Conservation (phyloP, 2,888 invertebrate genomes). For the Callinectes sapidus region DNA sequence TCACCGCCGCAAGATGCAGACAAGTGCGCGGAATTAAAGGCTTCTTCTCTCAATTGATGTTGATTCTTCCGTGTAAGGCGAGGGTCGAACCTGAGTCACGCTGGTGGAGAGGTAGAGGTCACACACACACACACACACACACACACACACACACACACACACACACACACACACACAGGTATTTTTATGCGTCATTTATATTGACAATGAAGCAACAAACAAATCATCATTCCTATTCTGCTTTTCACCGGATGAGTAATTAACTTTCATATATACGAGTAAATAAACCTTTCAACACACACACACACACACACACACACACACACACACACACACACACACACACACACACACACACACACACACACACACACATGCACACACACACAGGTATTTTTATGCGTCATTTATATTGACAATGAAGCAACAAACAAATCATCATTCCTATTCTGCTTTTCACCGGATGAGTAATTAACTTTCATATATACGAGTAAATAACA, state of each 20-base stretch:
- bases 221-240: too few relatives aligned
- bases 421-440: too few relatives aligned
- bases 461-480: too few relatives aligned
- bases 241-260: too few relatives aligned
- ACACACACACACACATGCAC: background rate
- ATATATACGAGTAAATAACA: too few relatives aligned
- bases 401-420: too few relatives aligned
- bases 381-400: background rate
- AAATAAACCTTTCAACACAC: too few relatives aligned
- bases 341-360: slow-evolving; percentile 1
- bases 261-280: too few relatives aligned
- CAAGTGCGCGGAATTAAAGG: background rate
- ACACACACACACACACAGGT: background rate
- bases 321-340: background rate
- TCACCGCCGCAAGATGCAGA: background rate
- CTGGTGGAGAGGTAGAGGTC: background rate
- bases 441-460: too few relatives aligned
- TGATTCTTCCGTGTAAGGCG: background rate
- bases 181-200: too few relatives aligned
- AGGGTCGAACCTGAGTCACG: background rate
- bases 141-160: slow-evolving; percentile 1
- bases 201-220: too few relatives aligned
- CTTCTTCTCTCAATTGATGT: background rate
- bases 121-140: background rate
- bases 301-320: too few relatives aligned